Evolutionary conservation across 2,113 vertebrate genomes (phyloP).

Genomic region (Eonycteris spelaea): DNA sequence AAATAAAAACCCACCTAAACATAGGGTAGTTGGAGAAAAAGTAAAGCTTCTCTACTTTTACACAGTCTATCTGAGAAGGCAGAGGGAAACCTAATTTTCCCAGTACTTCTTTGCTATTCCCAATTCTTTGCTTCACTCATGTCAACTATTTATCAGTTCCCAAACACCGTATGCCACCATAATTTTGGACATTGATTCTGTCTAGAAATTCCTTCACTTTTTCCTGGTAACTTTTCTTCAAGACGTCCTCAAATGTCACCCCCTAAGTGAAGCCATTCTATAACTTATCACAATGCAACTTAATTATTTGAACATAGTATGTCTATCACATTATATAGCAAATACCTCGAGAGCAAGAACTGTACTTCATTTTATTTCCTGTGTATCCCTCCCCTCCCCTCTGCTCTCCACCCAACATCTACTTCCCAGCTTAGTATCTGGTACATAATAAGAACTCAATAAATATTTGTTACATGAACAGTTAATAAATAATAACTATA

Average conservation of each 20-base stretch:
- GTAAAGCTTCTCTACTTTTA: background rate
- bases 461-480: slow-evolving; percentile 19
- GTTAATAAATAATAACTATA: background rate
- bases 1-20: background rate
- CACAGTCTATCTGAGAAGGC: background rate
- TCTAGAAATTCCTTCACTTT: background rate
- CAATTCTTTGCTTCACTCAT: background rate
- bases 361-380: background rate
- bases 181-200: background rate
- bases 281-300: background rate
- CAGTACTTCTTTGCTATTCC: background rate
- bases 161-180: background rate
- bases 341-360: background rate
- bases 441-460: background rate
- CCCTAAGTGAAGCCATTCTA: background rate
- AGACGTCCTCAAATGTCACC: background rate
- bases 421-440: background rate
- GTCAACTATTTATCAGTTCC: background rate
- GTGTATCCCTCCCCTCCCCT: background rate
- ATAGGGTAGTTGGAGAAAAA: background rate
- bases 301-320: background rate
- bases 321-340: background rate
- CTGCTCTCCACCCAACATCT: background rate
- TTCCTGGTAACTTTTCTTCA: background rate
- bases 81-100: background rate